Conservation (phyloP, 2,888 invertebrate species). For the Nasonovia ribisnigri region DNA sequence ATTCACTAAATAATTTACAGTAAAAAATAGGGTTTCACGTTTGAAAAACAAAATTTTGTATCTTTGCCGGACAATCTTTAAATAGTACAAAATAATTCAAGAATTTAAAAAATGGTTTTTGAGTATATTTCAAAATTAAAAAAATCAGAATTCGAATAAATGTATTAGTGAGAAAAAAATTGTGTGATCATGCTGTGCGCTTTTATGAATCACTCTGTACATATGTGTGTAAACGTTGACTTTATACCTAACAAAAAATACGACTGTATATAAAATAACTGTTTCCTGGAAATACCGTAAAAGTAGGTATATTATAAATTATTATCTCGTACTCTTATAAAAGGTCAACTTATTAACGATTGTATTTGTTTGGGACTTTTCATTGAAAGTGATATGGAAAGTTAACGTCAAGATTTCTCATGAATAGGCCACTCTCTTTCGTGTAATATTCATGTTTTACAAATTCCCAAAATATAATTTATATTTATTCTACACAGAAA, state of each 20-base stretch:
- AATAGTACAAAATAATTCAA: no score
- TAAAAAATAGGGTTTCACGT: no score
- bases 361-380: slow-evolving; percentile 10
- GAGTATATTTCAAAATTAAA: no score
- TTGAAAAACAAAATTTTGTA: no score
- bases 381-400: slow-evolving; percentile 8
- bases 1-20: no score
- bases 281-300: neutral
- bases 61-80: no score
- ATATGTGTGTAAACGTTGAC: neutral
- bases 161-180: no score
- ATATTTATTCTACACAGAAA: neutral
- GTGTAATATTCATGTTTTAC: slow-evolving; percentile 16
- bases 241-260: neutral
- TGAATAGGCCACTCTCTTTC: neutral
- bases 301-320: neutral
- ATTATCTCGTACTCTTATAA: neutral
- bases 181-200: no score
- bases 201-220: neutral
- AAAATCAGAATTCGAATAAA: no score
- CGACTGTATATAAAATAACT: neutral
- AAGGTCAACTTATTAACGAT: neutral
- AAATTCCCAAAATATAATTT: neutral
- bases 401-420: neutral
- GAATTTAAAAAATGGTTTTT: no score